Percentiles rank a stretch among this genome's conserved stretches.
Conservation (phyloP, 2,797 vertebrate genomes). For the Thamnophis elegans region DNA sequence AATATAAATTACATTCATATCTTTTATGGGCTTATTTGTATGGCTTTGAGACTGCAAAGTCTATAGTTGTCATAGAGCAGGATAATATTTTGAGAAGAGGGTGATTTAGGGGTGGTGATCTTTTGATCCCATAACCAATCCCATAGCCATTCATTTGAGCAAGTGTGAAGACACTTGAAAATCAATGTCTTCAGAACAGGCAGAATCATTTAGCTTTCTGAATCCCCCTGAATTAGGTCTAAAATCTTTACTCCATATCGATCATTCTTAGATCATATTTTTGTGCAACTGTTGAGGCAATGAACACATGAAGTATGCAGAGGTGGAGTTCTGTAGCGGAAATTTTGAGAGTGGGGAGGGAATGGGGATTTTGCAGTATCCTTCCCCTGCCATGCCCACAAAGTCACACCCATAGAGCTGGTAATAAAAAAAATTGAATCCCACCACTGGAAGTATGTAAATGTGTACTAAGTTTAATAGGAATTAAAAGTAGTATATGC, state of each 20-base stretch:
- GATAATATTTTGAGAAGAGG: conserved; percentile 17
- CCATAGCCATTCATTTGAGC: conserved; percentile 14
- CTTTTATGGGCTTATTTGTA: not conserved
- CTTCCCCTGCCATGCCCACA: no score
- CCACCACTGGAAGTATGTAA: not conserved
- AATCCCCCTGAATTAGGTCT: conserved; percentile 46
- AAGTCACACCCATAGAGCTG: no score
- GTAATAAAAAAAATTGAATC: no score
- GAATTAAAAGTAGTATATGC: not conserved
- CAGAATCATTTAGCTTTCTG: conserved; percentile 44
- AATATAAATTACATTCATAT: not conserved
- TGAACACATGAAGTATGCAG: not conserved
- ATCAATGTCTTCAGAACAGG: conserved; percentile 36
- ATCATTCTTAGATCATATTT: conserved; percentile 12
- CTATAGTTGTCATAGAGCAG: not conserved
- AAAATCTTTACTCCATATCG: conserved; percentile 62
- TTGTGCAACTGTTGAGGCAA: not conserved
- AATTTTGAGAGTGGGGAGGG: no score
- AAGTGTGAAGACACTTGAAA: not conserved
- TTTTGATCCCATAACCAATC: not conserved
- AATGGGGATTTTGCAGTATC: no score
- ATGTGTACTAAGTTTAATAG: fast-evolving
- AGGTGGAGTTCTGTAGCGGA: no score
- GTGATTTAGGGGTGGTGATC: conserved; percentile 25
- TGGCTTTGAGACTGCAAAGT: not conserved